Base-by-base conservation (phyloP, 2,113 vertebrate genomes). In the Coturnix japonica region DNA sequence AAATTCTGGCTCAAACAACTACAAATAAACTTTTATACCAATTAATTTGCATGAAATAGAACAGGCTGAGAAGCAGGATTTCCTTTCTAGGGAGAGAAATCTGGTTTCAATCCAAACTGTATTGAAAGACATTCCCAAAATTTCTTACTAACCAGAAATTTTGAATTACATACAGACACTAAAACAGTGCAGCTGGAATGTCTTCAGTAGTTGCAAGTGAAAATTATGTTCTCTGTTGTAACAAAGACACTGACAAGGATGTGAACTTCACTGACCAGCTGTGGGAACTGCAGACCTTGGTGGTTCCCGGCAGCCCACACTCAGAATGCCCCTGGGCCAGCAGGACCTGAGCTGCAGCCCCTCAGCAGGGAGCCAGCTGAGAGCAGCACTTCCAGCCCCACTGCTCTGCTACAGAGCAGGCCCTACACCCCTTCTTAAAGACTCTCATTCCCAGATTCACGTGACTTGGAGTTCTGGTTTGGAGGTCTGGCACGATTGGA, bases 211-310 rank as follows among this genome's bases (percentile, higher is more conserved):
- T 91, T 49, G 37, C 79, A 87, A 6, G 5, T 51, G 69, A 91
- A 92, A 85, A 87, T 70, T 31, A 76, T n/a, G 37, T 51, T 91
- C 81, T 85, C 43, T 60, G 33, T 30, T 91, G 56, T 46, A 87
- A 70, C 35, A 85, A 87, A 87, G 82, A 95, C 19, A 31, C 81
- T 91, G 87, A 92, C 49, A 72, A 87, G 93, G 71, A 94, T 85
- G 90, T 83, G 90, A 87, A 85, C 56, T 76, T 91, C 85, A 89
- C 60, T 56, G 72, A 59, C 8, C 76, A 85, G 81, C 82, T 95
- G 94, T 92, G 94, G 94, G 95, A 96, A 96, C 87, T 83, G 51
- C 56, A 87, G 67, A 60, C 75, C 74, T 83, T 64, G 47, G 72
- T 35, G 64, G 79, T 95, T 94, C 95, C 93, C 82, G 60, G 61